A percentile compares a stretch with the other conserved stretches of the same genome.
Conservation (phyloP, 1,140 invertebrate species). For the Hypothenemus hampei region DNA sequence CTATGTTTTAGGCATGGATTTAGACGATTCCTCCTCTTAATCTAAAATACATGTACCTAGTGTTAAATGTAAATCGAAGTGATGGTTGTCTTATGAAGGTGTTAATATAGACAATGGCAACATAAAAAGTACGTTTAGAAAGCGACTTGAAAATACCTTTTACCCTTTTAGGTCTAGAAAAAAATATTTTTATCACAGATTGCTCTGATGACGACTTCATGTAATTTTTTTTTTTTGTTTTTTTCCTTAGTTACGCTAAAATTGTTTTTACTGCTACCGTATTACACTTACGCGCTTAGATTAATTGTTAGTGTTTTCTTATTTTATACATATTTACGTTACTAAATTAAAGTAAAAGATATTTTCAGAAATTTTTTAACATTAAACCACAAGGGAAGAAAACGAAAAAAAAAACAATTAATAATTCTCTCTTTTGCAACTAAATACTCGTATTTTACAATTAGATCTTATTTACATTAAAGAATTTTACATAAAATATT, state of each 20-base stretch:
- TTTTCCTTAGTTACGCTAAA: too few species aligned
- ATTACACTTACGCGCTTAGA: constrained; percentile 6
- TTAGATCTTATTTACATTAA: neutral
- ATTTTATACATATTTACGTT: constrained; percentile 11
- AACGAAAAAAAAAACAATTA: too few species aligned
- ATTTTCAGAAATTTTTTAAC: constrained; percentile 10
- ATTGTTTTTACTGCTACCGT: constrained; percentile 1
- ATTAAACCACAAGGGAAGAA: too few species aligned
- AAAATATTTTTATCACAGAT: constrained; percentile 27
- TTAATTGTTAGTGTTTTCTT: constrained; percentile 6
- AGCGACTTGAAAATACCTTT: constrained; percentile 16
- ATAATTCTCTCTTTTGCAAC: too few species aligned
- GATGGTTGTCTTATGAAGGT: neutral
- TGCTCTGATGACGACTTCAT: constrained; percentile 24
- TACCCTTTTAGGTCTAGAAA: constrained; percentile 11
- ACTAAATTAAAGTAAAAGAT: constrained; percentile 10
- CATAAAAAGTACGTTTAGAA: too few species aligned
- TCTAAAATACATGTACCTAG: too few species aligned
- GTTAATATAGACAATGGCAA: neutral
- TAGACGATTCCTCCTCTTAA: too few species aligned
- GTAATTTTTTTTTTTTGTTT: too few species aligned
- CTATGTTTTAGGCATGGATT: too few species aligned
- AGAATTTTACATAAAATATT: neutral
- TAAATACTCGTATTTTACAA: neutral
- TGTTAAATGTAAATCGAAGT: too few species aligned